Conservation (phyloP, 1,140 invertebrate genomes). For the Sarcophaga peregrina region DNA sequence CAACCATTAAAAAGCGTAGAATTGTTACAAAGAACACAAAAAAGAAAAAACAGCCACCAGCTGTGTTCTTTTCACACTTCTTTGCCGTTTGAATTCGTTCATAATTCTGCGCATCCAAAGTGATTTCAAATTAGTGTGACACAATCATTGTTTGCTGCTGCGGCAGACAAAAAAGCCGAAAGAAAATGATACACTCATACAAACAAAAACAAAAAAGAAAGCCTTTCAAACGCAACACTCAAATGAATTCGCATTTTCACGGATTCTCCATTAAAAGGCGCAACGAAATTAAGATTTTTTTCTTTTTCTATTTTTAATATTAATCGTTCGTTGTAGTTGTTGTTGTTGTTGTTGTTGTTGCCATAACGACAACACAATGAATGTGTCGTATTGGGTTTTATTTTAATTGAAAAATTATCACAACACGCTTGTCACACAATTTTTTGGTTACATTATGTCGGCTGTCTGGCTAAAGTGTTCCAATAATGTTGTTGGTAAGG, state of each 20-base stretch:
- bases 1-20: too few relatives aligned
- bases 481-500: too few relatives aligned
- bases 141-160: not conserved
- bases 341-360: not conserved
- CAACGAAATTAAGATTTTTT: constrained; percentile 36
- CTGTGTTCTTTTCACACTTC: constrained; percentile 18
- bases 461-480: not conserved
- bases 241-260: constrained; percentile 25
- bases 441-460: constrained; percentile 6
- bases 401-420: constrained; percentile 33
- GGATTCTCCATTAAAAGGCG: constrained; percentile 28
- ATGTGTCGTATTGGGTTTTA: not conserved
- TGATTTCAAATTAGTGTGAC: constrained; percentile 28
- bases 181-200: too few relatives aligned
- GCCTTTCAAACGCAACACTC: not conserved
- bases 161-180: not conserved
- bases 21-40: too few relatives aligned
- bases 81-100: too few relatives aligned
- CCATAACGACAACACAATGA: not conserved
- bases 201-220: not conserved
- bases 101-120: constrained; percentile 27
- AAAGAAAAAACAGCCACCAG: not conserved
- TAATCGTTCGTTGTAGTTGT: not conserved
- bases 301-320: not conserved
- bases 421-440: constrained; percentile 24